Base-by-base conservation (phyloP, 2,888 invertebrate species). In the Thera obeliscata region DNA sequence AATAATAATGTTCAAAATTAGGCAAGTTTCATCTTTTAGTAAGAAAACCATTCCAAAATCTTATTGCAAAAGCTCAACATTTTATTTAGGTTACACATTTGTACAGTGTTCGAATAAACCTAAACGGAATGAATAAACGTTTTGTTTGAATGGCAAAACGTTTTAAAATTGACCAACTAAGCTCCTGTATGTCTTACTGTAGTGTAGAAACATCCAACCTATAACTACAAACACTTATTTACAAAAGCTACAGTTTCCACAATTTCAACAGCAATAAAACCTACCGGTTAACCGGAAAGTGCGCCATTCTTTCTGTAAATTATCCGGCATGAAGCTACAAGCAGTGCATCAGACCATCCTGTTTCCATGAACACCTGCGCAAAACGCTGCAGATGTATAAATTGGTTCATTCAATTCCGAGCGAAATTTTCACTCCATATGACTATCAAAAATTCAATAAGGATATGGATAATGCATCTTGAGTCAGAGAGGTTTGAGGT, bases 241-340 rank as follows among this genome's bases (percentile, higher is more conserved):
- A 22, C 52, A 33, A 52, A 8, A 8, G 33, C 49, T 8, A 43
- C 22, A 48, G 50, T 38, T 41, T 58, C 6, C 11, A 56, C 38
- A 38, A 56, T 43, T 56, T 41, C 49, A 22, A 58, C 56, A 61
- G 43, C 50, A 69, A 65, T 60, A 66, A 66, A 66, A 66, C 56
- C 48, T 48, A 46, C 62, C 56, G 41, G 52, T 64, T 50, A 56
- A 63, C 65, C 67, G 70, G 66, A 66, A 64, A 66, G 52, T 63
- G 56, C 60, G 64, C 63, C 49, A 71, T 70, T 67, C 61, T 69
- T 74, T 71, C 62, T 38, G 46, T 58, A 69, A 69, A 69, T 71
- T 61, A 71, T 71, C 70, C 69, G 66, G 70, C 61, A 41, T 63
- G 62, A 22, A 56, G 41, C 36, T 52, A 52, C 60, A 38, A 38